Conservation (phyloP, 2,797 vertebrate genomes). For the Danionella dracula region DNA sequence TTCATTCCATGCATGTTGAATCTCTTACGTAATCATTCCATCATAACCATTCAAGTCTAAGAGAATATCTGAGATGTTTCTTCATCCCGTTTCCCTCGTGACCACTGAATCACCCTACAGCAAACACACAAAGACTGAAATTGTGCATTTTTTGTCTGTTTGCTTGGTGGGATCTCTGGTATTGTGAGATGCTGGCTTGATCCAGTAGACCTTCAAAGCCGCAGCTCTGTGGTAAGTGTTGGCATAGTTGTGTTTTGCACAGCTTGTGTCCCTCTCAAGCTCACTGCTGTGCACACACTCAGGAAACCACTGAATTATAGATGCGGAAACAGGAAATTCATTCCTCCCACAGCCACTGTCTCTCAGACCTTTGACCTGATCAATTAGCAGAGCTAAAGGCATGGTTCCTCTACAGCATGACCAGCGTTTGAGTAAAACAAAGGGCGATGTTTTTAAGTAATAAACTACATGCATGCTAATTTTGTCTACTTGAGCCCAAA, state of each 20-base stretch:
- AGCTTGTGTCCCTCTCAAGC: constrained; percentile 55
- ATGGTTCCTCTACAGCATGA: constrained; percentile 56
- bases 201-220: constrained; percentile 62
- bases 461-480: constrained; percentile 28
- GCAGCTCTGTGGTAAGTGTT: constrained; percentile 47
- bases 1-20: not conserved
- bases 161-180: constrained; percentile 42
- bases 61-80: constrained; percentile 27
- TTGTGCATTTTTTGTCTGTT: constrained; percentile 50
- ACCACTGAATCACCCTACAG: constrained; percentile 17
- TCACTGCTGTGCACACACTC: constrained; percentile 30
- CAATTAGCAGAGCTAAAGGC: constrained; percentile 70
- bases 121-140: constrained; percentile 50
- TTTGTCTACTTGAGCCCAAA: too few relatives aligned
- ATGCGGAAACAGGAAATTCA: constrained; percentile 77
- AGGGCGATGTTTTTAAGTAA: constrained; percentile 39
- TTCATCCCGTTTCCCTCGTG: constrained; percentile 45
- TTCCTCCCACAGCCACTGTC: constrained; percentile 60
- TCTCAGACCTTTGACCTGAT: constrained; percentile 72
- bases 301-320: constrained; percentile 71
- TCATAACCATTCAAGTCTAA: constrained; percentile 26
- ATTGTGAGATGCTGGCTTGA: constrained; percentile 56
- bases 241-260: constrained; percentile 58
- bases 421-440: constrained; percentile 54
- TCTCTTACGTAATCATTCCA: not conserved